Percentiles rank a stretch among this genome's conserved stretches.
phyloP scores from a whole-genome alignment of 2,113 vertebrate species.

The Leucosticte australis region DNA sequence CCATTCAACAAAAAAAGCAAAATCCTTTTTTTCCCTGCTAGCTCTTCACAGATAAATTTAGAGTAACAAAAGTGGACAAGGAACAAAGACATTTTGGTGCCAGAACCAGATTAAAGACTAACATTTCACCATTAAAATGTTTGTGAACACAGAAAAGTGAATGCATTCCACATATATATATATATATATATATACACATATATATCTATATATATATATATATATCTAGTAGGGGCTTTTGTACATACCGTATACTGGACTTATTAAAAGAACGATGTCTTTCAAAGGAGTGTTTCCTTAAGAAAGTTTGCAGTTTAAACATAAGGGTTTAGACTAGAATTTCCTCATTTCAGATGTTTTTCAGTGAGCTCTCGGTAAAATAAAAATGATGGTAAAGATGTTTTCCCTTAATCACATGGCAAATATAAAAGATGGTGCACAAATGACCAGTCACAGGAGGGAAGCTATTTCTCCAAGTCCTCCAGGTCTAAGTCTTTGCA shows the following conservation, averaged over 20 bases:
- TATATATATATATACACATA: background rate
- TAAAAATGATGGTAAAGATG: constrained; percentile 10
- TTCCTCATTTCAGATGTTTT: constrained; percentile 44
- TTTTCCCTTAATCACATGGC: constrained; percentile 10
- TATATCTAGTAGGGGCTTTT: constrained; percentile 31
- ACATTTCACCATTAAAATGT: constrained; percentile 45
- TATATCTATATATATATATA: background rate
- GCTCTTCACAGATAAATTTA: constrained; percentile 39
- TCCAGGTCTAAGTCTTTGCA: constrained; percentile 28
- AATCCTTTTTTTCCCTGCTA: constrained; percentile 42
- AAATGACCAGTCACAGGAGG: constrained; percentile 11
- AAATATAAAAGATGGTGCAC: background rate
- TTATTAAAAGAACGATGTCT: constrained; percentile 30
- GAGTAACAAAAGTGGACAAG: constrained; percentile 28
- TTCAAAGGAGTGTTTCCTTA: constrained; percentile 48
- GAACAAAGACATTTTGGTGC: constrained; percentile 44
- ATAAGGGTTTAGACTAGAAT: constrained; percentile 56
- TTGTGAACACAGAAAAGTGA: constrained; percentile 52
- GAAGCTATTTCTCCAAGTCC: constrained; percentile 9
- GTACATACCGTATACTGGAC: constrained; percentile 47
- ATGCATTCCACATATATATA: constrained; percentile 41
- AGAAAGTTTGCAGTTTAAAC: constrained; percentile 61
- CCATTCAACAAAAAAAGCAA: constrained; percentile 42
- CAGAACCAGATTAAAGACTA: constrained; percentile 39
- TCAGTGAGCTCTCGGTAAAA: constrained; percentile 18